A percentile compares a stretch with the other conserved stretches of the same genome.
Conservation (phyloP, 2,797 vertebrate species). For the Crenichthys baileyi region DNA sequence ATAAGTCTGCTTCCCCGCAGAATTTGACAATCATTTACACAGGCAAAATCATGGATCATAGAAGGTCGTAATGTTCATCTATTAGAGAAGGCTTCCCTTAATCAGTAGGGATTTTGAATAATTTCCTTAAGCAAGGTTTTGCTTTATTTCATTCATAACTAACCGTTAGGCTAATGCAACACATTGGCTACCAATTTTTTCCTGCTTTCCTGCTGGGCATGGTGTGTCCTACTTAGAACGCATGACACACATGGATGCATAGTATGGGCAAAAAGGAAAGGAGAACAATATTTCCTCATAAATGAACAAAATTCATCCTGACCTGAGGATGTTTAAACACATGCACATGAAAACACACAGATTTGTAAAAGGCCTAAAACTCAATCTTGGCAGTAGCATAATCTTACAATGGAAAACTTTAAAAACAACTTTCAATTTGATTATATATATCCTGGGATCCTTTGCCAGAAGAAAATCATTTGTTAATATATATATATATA, state of each 20-base stretch:
- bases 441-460: too few species aligned
- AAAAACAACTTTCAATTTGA: too few species aligned
- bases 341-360: neutral
- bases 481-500: too few species aligned
- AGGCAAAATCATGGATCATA: slow-evolving; percentile 37
- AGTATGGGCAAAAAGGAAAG: slow-evolving; percentile 43
- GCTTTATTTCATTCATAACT: slow-evolving; percentile 61
- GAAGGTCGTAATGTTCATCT: slow-evolving; percentile 39
- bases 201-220: slow-evolving; percentile 63
- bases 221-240: slow-evolving; percentile 65
- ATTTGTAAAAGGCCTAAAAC: neutral
- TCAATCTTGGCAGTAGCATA: neutral
- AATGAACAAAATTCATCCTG: slow-evolving; percentile 43
- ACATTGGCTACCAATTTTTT: slow-evolving; percentile 38
- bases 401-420: too few species aligned
- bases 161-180: slow-evolving; percentile 59
- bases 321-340: neutral
- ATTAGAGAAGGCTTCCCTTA: slow-evolving; percentile 33
- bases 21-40: slow-evolving; percentile 24
- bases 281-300: slow-evolving; percentile 34
- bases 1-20: slow-evolving; percentile 7
- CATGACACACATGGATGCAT: slow-evolving; percentile 54
- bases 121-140: slow-evolving; percentile 43
- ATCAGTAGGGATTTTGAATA: slow-evolving; percentile 44
- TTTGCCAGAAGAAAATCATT: too few species aligned